Conservation (phyloP, 2,113 vertebrate species). For the Nannobrachium achirus region DNA sequence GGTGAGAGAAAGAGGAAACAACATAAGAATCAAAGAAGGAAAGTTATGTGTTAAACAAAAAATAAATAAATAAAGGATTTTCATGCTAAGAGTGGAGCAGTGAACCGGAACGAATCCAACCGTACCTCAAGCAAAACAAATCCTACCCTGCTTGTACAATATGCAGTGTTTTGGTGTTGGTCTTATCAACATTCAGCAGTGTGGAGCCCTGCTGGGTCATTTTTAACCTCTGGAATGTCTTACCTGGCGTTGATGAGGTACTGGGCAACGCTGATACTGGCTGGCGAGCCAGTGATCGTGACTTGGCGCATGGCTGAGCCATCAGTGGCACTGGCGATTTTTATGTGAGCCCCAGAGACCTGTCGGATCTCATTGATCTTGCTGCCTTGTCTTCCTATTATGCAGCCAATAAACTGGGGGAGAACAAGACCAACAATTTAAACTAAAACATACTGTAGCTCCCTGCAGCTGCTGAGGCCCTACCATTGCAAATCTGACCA, state of each 20-base stretch:
- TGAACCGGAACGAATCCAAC: conserved; percentile 69
- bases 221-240: conserved; percentile 57
- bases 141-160: conserved; percentile 40
- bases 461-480: no score
- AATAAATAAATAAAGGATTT: conserved; percentile 85
- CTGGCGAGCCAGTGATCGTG: conserved; percentile 92
- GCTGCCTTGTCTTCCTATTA: conserved; percentile 96
- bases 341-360: conserved; percentile 96
- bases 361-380: conserved; percentile 98
- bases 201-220: conserved; percentile 33
- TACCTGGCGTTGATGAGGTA: conserved; percentile 97
- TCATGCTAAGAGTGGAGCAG: conserved; percentile 78
- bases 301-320: conserved; percentile 92
- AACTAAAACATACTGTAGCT: no score
- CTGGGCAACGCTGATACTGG: conserved; percentile 93
- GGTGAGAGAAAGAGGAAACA: conserved; percentile 79
- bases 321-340: conserved; percentile 93
- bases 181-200: conserved; percentile 43
- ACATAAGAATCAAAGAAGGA: conserved; percentile 86
- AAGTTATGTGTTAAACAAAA: conserved; percentile 90
- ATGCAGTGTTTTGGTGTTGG: conserved; percentile 34
- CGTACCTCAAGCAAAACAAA: conserved; percentile 72
- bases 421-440: not conserved
- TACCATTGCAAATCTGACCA: no score
- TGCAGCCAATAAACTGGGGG: conserved; percentile 92